phyloP scores from a whole-genome alignment of 2,888 invertebrate species.

The Brachypalpus laphriformis region DNA sequence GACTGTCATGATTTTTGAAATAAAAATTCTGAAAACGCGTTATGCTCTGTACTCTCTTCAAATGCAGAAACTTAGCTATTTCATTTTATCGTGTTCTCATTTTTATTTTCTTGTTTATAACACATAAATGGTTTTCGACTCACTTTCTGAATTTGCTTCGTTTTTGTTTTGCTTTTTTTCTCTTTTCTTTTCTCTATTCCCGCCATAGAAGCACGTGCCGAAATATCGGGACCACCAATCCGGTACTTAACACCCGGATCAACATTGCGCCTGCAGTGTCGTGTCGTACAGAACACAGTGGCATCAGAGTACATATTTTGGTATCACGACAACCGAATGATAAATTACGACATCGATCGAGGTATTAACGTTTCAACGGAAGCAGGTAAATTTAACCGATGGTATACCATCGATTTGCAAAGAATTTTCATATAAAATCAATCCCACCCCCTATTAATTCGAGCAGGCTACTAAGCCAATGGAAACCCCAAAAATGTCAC shows the following conservation, averaged over 20 bases:
- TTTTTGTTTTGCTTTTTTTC: neutral
- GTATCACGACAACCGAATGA: constrained; percentile 96
- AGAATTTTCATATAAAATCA: constrained; percentile 2
- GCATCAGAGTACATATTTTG: constrained; percentile 93
- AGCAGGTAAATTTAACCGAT: constrained; percentile 84
- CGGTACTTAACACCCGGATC: constrained; percentile 95
- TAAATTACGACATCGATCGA: constrained; percentile 93
- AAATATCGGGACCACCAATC: constrained; percentile 93
- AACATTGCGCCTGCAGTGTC: constrained; percentile 91
- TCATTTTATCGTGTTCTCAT: neutral
- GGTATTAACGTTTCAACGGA: constrained; percentile 95
- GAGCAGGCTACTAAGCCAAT: too few relatives aligned
- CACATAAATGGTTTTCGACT: constrained; percentile 29
- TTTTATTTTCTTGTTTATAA: neutral
- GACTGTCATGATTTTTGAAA: neutral
- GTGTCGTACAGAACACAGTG: constrained; percentile 92
- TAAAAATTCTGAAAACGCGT: neutral
- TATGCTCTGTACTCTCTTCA: neutral
- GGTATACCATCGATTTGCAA: neutral
- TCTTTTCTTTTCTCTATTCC: constrained; percentile 40
- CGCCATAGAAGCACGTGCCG: constrained; percentile 90
- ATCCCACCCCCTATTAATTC: neutral
- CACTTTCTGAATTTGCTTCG: constrained; percentile 59
- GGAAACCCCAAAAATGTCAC: neutral
- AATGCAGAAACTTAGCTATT: neutral